phyloP scores from a whole-genome alignment of 2,888 invertebrate genomes.

The Stenodema calcarata region DNA sequence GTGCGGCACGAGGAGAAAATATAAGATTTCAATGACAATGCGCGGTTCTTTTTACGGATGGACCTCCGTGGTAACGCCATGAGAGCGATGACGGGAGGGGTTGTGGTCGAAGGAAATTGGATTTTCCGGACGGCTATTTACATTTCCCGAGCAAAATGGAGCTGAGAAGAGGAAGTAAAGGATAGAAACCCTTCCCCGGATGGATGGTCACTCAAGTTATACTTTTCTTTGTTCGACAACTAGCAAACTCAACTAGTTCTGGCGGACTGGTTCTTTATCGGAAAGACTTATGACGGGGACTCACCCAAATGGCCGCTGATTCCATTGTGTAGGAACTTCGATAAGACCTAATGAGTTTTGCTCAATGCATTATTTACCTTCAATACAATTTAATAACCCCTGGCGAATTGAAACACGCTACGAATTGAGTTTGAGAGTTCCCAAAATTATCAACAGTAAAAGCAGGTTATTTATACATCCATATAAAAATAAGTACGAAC shows the following conservation, averaged over 20 bases:
- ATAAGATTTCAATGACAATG: conserved; percentile 47
- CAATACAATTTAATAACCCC: no score
- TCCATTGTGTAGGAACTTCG: no score
- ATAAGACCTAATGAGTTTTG: no score
- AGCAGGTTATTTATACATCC: no score
- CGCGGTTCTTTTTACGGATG: conserved; percentile 8
- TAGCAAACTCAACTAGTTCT: not conserved
- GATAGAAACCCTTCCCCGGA: not conserved
- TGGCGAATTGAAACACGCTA: no score
- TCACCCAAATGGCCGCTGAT: no score
- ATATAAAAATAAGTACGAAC: no score
- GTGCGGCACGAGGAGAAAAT: not conserved
- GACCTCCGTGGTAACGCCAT: not conserved
- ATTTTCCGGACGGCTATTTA: conserved; percentile 36
- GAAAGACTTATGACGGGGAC: no score
- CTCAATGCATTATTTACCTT: no score
- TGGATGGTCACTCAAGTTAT: not conserved
- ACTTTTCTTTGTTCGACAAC: not conserved
- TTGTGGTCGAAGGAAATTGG: conserved; percentile 11
- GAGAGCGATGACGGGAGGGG: not conserved
- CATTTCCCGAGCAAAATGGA: not conserved
- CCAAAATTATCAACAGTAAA: no score
- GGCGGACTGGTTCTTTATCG: no score
- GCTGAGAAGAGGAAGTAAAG: not conserved
- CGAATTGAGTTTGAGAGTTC: no score